Evolutionary conservation across 1,140 invertebrate species (phyloP), one percentile per base, ranked within the genome.

Genomic region (Meteorus sp.): DNA sequence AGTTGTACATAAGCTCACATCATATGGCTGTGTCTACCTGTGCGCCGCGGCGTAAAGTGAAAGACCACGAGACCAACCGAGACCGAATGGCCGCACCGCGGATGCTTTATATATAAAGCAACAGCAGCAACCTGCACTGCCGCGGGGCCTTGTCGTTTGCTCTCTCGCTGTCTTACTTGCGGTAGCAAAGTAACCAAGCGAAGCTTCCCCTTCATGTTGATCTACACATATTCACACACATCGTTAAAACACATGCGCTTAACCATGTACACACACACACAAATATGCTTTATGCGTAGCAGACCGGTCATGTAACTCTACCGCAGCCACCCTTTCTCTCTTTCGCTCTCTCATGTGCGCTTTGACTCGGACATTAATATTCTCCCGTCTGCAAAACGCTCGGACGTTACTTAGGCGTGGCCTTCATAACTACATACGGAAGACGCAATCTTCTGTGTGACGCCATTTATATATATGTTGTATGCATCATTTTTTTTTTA

Each of bases 301-400:
- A n/a, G n/a, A 29, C 35, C 8, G 35, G 15, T 4, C 35, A 13
- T 39, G 35, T 39, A 39, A 39, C 8, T 31, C 13, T 3, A n/a
- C 23, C n/a, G 7, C 2, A 31, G 37, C 43, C 17, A 19, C 20
- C 56, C 48, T 35, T 27, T 59, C 60, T n/a, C 8, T 31, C 13
- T 3, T 11, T 15, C n/a, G 7, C 2, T 22, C 29, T 33, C 17
- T 15, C 20, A 51, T 47, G 27, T 27, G 53, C 60, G 41, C 15
- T 20, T 15, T 25, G 43, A 27, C 56, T 51, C 13, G 39, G 25
- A n/a, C 45, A 58, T 51, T 58, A 58, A 58, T 58, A 58, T 58
- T 58, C 45, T 19, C n/a, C 56, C 45, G 56, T 58, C 56, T 35
- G 39, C 47, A 41, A 59, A 59, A 50, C 47, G 37, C 52, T 59